Base-by-base conservation (phyloP, 2,797 vertebrate species). In the Mastacembelus armatus region DNA sequence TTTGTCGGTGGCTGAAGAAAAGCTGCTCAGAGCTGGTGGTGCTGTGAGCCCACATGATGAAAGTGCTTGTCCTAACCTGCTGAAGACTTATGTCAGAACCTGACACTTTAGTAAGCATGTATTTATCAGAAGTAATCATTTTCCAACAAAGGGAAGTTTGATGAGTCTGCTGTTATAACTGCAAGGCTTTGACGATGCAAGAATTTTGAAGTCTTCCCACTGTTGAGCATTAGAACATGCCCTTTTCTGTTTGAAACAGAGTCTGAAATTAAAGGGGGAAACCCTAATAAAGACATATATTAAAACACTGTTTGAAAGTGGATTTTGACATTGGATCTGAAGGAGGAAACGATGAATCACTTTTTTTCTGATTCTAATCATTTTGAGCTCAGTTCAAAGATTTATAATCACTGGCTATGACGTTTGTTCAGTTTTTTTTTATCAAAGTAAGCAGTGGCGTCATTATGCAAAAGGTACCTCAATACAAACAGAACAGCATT, bases 1-100 rank as follows among this genome's bases (percentile, higher is more conserved):
- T 87, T 83, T 85, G 82, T 86, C 43, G 12, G 67, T 26, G 76
- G 65, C 77, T 79, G 83, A 80, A 33, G 47, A 49, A 58, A 81
- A 71, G 78, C 73, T 50, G 74, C 66, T 80, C 44, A 1, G 70
- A 33, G 73, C 81, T 78, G 84, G 78, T 84, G 82, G 71, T 57
- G 72, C 71, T 45, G 71, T 38, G 73, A 64, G 66, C 85, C 71
- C 61, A 10, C 78, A 67, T 69, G 79, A 82, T 71, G 66, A 61
- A 85, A 10, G 57, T 21, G 56, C 81, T 57, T 62, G 74, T 75
- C 66, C 71, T 10, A 52, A 60, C 80, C 67, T 24, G 79, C 32
- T 29, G 14, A 38, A 67, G 71, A 70, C 63, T 66, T 32, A 50
- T 67, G 68, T 52, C 77, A 44, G 16, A 45, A 78, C 59, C 60